Evolutionary conservation across 2,797 vertebrate species (phyloP).

Genomic region (Peromyscus aztecus): DNA sequence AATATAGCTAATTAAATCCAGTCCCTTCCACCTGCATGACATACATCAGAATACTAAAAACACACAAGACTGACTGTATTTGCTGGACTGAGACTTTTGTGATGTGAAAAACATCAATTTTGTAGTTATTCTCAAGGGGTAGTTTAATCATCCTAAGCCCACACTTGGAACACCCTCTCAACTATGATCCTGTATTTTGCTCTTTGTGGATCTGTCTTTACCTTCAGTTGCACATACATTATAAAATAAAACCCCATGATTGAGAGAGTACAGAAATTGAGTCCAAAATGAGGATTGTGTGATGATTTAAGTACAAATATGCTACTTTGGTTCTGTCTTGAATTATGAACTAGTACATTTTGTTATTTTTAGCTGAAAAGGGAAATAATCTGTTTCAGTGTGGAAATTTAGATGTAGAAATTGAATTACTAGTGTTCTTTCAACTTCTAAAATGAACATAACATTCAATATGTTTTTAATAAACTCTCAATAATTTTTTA

Average conservation of each 20-base stretch:
- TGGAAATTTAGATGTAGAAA: slow-evolving; percentile 37
- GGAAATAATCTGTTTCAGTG: slow-evolving; percentile 57
- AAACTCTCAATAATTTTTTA: slow-evolving; percentile 58
- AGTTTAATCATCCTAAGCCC: neutral
- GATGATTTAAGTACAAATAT: slow-evolving; percentile 22
- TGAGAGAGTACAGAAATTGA: neutral
- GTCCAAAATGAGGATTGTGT: neutral
- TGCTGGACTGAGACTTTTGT: neutral
- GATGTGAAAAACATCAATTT: neutral
- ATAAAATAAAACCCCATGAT: neutral
- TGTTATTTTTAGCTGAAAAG: slow-evolving; percentile 63
- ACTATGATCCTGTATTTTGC: neutral
- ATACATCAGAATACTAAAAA: neutral
- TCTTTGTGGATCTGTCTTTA: neutral
- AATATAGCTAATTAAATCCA: too few relatives aligned
- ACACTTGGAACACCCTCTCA: neutral
- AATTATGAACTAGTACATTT: slow-evolving; percentile 24
- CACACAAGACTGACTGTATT: accelerated
- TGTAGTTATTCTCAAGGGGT: neutral
- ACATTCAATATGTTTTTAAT: slow-evolving; percentile 60
- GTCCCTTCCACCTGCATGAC: neutral
- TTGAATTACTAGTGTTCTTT: slow-evolving; percentile 51
- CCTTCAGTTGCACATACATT: neutral
- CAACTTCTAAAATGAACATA: slow-evolving; percentile 25
- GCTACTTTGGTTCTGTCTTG: slow-evolving; percentile 3